Evolutionary conservation across 30 jellyfish, hydroid and myxozoan species (phyloP).

Genomic region (Nemopilema nomurai): DNA sequence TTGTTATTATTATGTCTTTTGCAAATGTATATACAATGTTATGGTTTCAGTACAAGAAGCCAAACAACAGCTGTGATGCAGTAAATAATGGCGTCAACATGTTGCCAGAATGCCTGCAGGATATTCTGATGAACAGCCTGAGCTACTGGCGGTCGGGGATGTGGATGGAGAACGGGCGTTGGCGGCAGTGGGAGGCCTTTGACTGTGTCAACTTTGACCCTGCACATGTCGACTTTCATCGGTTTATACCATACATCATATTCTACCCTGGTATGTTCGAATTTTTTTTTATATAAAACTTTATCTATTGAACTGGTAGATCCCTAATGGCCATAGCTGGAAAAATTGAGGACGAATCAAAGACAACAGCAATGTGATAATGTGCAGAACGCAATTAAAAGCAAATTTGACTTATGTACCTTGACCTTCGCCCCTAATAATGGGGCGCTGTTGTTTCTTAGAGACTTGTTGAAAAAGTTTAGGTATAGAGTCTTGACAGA

Average conservation of each 20-base stretch:
- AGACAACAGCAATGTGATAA: no score
- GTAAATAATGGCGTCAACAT: conserved; percentile 70
- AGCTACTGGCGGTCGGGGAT: conserved; percentile 94
- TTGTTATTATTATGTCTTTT: no score
- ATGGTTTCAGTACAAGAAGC: conserved; percentile 24
- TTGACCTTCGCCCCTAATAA: no score
- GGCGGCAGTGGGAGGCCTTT: conserved; percentile 99
- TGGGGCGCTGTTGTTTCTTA: no score
- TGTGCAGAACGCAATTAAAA: no score
- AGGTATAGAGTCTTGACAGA: no score
- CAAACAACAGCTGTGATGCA: conserved; percentile 70
- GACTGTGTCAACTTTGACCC: conserved; percentile 98
- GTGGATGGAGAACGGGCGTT: conserved; percentile 99
- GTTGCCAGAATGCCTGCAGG: conserved; percentile 97
- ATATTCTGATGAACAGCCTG: conserved; percentile 82
- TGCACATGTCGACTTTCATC: conserved; percentile 97
- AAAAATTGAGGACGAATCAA: no score
- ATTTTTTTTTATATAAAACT: not conserved
- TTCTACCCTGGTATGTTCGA: conserved; percentile 87
- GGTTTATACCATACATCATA: conserved; percentile 90
- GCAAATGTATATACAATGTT: no score
- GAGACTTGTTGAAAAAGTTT: no score
- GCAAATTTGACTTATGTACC: no score
- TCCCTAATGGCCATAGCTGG: no score
- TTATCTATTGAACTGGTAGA: no score